A percentile compares a stretch with the other conserved stretches of the same genome.
Evolutionary conservation across 2,113 vertebrate genomes (phyloP).

Genomic region (Erythrolamprus reginae): DNA sequence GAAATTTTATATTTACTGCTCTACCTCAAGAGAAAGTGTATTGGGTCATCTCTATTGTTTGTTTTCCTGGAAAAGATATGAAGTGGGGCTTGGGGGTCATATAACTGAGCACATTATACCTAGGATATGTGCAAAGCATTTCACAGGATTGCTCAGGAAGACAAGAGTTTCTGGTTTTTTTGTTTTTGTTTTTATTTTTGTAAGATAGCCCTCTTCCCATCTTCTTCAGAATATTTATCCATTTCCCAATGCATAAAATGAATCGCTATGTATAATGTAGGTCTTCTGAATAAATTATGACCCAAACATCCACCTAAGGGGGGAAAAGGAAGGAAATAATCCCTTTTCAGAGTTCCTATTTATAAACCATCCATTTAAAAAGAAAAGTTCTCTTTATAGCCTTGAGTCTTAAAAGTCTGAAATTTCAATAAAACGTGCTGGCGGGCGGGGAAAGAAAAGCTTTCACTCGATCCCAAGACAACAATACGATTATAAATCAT

Average conservation of each 20-base stretch:
- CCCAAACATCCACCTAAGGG: constrained; percentile 27
- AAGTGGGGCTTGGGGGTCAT: neutral
- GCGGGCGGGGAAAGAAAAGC: neutral
- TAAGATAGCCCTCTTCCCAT: constrained; percentile 21
- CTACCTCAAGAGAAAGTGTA: neutral
- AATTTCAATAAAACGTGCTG: constrained; percentile 8
- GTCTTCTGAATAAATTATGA: constrained; percentile 40
- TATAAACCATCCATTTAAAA: constrained; percentile 23
- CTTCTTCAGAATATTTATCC: constrained; percentile 36
- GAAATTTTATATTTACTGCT: neutral
- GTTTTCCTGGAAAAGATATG: neutral
- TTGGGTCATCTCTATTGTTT: neutral
- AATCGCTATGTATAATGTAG: constrained; percentile 46
- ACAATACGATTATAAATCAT: constrained; percentile 28
- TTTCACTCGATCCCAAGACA: constrained; percentile 18
- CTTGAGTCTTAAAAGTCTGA: constrained; percentile 35
- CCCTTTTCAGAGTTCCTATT: constrained; percentile 35
- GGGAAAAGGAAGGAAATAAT: constrained; percentile 39
- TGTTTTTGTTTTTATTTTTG: neutral
- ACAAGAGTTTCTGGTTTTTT: neutral
- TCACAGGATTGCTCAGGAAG: neutral
- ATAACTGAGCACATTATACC: neutral
- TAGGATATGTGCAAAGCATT: neutral
- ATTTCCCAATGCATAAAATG: constrained; percentile 49
- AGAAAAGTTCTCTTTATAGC: constrained; percentile 30